A percentile compares a stretch with the other conserved stretches of the same genome.
Evolutionary conservation across 2,113 vertebrate species (phyloP).

Genomic region (Calyptommatus sinebrachiatus): DNA sequence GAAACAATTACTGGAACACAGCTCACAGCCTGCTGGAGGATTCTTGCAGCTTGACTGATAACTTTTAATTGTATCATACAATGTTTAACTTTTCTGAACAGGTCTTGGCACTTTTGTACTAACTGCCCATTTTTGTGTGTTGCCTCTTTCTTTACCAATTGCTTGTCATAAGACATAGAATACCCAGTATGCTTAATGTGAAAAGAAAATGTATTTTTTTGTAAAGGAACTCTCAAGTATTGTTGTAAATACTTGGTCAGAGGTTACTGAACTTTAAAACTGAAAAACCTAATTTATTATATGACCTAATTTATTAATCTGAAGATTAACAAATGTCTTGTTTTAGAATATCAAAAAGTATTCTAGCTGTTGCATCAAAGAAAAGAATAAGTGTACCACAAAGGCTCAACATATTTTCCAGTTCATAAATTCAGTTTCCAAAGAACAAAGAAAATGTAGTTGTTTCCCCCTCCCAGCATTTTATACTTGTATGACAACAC

Average conservation of each 20-base stretch:
- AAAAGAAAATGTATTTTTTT: conserved; percentile 82
- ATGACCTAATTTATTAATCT: conserved; percentile 93
- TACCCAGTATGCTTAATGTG: conserved; percentile 84
- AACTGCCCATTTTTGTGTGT: conserved; percentile 80
- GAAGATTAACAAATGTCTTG: conserved; percentile 83
- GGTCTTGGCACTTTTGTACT: conserved; percentile 89
- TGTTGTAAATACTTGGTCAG: conserved; percentile 95
- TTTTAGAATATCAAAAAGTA: conserved; percentile 82
- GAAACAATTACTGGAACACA: conserved; percentile 86
- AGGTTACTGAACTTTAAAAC: conserved; percentile 87
- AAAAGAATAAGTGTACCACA: conserved; percentile 75
- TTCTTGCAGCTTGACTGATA: conserved; percentile 82
- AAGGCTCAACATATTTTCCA: conserved; percentile 79
- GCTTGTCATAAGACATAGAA: conserved; percentile 79
- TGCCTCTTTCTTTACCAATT: conserved; percentile 80
- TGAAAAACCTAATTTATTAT: conserved; percentile 89
- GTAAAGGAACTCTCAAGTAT: conserved; percentile 89
- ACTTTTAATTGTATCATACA: conserved; percentile 79
- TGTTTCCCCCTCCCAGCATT: conserved; percentile 50
- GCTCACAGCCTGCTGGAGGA: conserved; percentile 81
- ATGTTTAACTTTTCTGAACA: conserved; percentile 79
- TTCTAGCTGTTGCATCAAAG: conserved; percentile 81
- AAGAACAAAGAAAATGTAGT: conserved; percentile 64
- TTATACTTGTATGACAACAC: conserved; percentile 66
- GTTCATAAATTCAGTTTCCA: conserved; percentile 68